These are phyloP conservation scores for Aleiodes sp. DNA, from an alignment of 1,140 invertebrate species.

Conservation along the genomic window DNA sequence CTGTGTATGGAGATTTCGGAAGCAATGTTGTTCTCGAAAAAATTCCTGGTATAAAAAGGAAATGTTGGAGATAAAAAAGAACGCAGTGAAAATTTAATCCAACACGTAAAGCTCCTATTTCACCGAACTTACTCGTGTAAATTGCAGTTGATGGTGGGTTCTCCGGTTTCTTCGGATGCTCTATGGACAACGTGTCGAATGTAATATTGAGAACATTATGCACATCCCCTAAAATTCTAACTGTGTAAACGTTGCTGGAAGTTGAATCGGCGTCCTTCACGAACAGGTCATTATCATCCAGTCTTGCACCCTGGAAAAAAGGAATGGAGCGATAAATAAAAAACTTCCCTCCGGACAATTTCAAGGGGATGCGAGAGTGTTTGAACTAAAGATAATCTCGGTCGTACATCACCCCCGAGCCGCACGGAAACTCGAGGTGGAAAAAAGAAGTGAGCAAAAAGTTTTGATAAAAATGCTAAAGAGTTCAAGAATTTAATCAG, in stretches of 20 bases:
- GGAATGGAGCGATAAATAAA: slow-evolving; percentile 8
- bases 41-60: slow-evolving; percentile 47
- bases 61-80: neutral
- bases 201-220: slow-evolving; percentile 54
- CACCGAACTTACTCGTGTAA: slow-evolving; percentile 49
- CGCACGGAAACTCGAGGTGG: no score
- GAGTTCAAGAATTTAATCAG: slow-evolving; percentile 42
- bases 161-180: slow-evolving; percentile 39
- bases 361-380: no score
- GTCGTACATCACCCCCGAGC: slow-evolving; percentile 19
- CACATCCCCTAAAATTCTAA: slow-evolving; percentile 52
- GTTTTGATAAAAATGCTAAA: neutral
- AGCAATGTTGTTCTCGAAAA: slow-evolving; percentile 54
- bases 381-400: slow-evolving; percentile 19
- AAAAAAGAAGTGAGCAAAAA: slow-evolving; percentile 16
- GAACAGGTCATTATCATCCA: slow-evolving; percentile 55
- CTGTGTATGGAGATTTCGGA: slow-evolving; percentile 61
- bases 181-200: slow-evolving; percentile 50
- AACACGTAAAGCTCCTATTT: neutral
- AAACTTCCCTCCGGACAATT: no score
- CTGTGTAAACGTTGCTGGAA: slow-evolving; percentile 50
- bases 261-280: slow-evolving; percentile 54
- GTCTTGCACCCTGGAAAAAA: slow-evolving; percentile 47
- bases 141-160: slow-evolving; percentile 52
- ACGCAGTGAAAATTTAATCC: neutral